phyloP scores from a whole-genome alignment of 1,140 invertebrate species.

The Ridgeia piscesae region DNA sequence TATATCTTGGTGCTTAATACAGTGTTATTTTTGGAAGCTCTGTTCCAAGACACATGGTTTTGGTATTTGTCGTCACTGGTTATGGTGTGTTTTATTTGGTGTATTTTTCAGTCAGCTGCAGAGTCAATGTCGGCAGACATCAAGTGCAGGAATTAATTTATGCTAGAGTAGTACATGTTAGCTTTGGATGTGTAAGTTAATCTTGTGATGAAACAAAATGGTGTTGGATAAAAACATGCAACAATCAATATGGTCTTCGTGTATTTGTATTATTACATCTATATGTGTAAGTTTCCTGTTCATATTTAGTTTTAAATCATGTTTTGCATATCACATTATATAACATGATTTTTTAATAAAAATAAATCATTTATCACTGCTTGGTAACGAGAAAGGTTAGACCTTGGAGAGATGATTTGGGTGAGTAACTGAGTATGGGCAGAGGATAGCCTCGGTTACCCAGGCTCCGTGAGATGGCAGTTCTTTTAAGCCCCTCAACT shows the following conservation, averaged over 20 bases:
- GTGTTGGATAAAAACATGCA: not conserved
- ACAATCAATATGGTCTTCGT: not conserved
- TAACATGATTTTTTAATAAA: not conserved
- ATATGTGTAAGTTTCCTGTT: not conserved
- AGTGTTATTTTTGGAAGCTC: not conserved
- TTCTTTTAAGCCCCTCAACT: too few species aligned
- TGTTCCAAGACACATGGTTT: not conserved
- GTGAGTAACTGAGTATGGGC: too few species aligned
- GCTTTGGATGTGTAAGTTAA: not conserved
- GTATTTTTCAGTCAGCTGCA: not conserved
- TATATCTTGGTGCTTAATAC: not conserved
- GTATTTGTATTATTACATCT: not conserved
- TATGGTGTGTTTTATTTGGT: not conserved
- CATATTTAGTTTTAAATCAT: not conserved
- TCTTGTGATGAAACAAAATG: not conserved
- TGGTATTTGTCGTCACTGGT: not conserved
- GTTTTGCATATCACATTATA: not conserved
- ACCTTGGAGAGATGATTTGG: too few species aligned
- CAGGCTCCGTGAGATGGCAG: too few species aligned
- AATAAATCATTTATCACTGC: too few species aligned
- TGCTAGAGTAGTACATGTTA: not conserved
- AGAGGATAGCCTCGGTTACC: too few species aligned
- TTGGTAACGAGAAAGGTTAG: too few species aligned
- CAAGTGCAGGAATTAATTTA: not conserved
- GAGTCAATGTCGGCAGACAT: not conserved